Percentiles rank a stretch among this genome's conserved stretches.
phyloP scores from a whole-genome alignment of 1,140 invertebrate species.

The Chironomus striatipennis region DNA sequence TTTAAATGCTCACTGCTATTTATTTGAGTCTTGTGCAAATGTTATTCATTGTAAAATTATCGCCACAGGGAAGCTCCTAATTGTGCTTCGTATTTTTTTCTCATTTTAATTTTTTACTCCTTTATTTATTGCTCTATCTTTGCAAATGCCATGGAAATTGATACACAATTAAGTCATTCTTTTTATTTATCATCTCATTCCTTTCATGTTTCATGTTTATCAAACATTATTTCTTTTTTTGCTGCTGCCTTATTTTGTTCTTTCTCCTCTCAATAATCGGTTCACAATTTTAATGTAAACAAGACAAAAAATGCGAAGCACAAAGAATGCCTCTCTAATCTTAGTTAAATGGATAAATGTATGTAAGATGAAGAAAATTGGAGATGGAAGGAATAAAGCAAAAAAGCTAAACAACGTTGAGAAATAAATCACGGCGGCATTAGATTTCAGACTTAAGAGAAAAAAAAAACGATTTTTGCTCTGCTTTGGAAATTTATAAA shows the following conservation, averaged over 20 bases:
- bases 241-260: no score
- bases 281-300: background rate
- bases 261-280: no score
- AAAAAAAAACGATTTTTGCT: background rate
- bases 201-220: background rate
- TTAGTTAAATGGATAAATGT: background rate
- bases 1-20: background rate
- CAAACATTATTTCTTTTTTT: no score
- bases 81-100: background rate
- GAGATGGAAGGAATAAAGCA: no score
- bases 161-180: slow-evolving; percentile 14
- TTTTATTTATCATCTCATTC: background rate
- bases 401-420: no score
- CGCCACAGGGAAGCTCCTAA: background rate
- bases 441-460: background rate
- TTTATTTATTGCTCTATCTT: background rate
- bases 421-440: slow-evolving; percentile 12
- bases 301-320: background rate
- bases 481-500: no score
- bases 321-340: background rate
- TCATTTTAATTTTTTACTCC: no score
- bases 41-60: background rate
- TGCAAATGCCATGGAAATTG: background rate
- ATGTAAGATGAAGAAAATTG: no score
- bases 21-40: background rate